phyloP scores from a whole-genome alignment of 1,140 invertebrate genomes.

The Glomeris maerens region DNA sequence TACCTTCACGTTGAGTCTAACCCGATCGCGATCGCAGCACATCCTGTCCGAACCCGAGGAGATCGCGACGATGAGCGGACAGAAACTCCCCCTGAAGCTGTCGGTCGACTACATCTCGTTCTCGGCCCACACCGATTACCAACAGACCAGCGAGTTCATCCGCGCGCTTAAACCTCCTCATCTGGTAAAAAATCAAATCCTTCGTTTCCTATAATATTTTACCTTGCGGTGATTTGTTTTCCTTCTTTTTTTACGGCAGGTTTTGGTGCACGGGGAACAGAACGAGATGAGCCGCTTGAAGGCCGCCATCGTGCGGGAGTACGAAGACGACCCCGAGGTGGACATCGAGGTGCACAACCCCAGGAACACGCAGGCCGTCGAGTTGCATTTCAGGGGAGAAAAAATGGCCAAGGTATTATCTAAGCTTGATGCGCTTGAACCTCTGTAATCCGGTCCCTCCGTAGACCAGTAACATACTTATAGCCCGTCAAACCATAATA shows the following conservation, averaged over 20 bases:
- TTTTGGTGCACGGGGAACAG: slow-evolving; percentile 94
- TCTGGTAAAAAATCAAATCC: slow-evolving; percentile 46
- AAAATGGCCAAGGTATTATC: slow-evolving; percentile 87
- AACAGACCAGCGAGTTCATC: slow-evolving; percentile 97
- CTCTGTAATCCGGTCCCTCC: too few species aligned
- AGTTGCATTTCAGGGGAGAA: slow-evolving; percentile 88
- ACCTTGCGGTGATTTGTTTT: slow-evolving; percentile 3
- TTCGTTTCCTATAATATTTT: slow-evolving; percentile 3
- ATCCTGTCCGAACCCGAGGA: slow-evolving; percentile 97
- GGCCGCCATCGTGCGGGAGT: slow-evolving; percentile 83
- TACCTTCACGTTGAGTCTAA: too few species aligned
- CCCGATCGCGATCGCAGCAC: too few species aligned
- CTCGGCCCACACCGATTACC: slow-evolving; percentile 97
- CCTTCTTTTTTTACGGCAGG: slow-evolving; percentile 31
- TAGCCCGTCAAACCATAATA: too few species aligned
- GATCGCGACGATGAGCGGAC: slow-evolving; percentile 85
- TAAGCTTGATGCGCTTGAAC: too few species aligned
- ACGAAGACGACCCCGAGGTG: slow-evolving; percentile 73
- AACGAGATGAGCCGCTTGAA: slow-evolving; percentile 97
- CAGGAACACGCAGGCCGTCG: slow-evolving; percentile 81
- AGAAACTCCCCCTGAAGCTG: slow-evolving; percentile 91
- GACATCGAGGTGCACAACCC: slow-evolving; percentile 92
- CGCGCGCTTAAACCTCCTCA: slow-evolving; percentile 84
- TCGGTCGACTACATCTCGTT: slow-evolving; percentile 99
- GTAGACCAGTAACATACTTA: too few species aligned